A percentile compares a stretch with the other conserved stretches of the same genome.
These are phyloP conservation scores for Seriola quinqueradiata DNA, from an alignment of 2,113 vertebrate species.

Conservation along the genomic window DNA sequence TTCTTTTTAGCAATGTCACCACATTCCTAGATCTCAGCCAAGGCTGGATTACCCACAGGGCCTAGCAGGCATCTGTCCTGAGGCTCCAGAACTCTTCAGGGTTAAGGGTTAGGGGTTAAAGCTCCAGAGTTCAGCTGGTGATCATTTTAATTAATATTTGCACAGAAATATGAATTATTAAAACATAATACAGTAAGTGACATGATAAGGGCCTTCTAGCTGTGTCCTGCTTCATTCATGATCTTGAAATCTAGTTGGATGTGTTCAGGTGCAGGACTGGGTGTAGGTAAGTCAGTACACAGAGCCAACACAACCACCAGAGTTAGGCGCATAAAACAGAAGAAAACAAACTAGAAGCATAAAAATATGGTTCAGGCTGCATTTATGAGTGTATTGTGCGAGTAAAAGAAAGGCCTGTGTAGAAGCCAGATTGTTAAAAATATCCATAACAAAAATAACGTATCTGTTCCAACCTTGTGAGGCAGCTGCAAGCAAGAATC, in stretches of 20 bases:
- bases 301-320: neutral
- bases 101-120: neutral
- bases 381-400: neutral
- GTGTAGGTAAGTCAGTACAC: neutral
- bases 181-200: neutral
- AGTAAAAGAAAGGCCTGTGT: neutral
- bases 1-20: neutral
- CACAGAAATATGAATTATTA: neutral
- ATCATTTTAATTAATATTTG: neutral
- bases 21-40: slow-evolving; percentile 1
- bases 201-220: neutral
- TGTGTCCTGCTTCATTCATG: neutral
- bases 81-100: neutral
- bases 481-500: no score
- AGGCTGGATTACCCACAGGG: slow-evolving; percentile 9
- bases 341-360: neutral
- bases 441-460: neutral
- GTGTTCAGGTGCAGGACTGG: neutral
- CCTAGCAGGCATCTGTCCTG: neutral
- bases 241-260: neutral
- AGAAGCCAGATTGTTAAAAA: neutral
- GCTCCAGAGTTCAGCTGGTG: neutral
- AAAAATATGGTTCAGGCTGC: neutral
- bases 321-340: neutral
- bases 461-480: neutral